Evolutionary conservation across 2,797 vertebrate species (phyloP), one percentile per base, ranked within the genome.

Genomic region (Gymnoscopelus braueri): DNA sequence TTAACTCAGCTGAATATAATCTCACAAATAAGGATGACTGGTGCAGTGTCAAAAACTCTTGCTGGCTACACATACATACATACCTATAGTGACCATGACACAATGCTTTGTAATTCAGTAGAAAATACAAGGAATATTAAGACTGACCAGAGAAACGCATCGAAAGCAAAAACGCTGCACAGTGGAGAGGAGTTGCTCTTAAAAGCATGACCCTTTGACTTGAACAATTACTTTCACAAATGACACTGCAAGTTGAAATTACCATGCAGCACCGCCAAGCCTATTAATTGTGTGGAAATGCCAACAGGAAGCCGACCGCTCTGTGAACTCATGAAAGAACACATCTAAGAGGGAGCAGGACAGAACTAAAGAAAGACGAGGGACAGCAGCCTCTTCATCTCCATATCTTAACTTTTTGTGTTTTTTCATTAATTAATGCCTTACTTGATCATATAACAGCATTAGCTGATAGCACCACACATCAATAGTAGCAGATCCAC

Each of bases 201-300:
- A 44, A 57, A 44, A 49, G 29, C 1, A 7, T 50, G 70, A 66
- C 69, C 66, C 50, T 77, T 84, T 72, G 7, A 48, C 35, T 69
- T 63, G 52, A 55, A 81, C 49, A 48, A 65, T 60, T 49, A 48
- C 53, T 73, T 65, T 66, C 53, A 63, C 15, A 58, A 10, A 44
- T 44, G 39, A 44, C 39, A 78, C 24, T 7, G 62, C 5, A 79
- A 77, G 62, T 24, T 49, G 67, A 66, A 85, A 76, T 75, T 72
- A 71, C 10, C 12, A 56, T 67, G 35, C 80, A 70, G 61, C 82
- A 13, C 11, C 59, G 59, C 68, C 65, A 66, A 77, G 72, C 72
- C 52, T 72, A 70, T 44, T 76, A 65, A 82, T 84, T 73, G 78
- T 65, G 65, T 67, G 51, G 56, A 79, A 81, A 75, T 53, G 60